A percentile compares a stretch with the other conserved stretches of the same genome.
phyloP scores from a whole-genome alignment of 1,140 invertebrate genomes.

The Ectropis grisescens region DNA sequence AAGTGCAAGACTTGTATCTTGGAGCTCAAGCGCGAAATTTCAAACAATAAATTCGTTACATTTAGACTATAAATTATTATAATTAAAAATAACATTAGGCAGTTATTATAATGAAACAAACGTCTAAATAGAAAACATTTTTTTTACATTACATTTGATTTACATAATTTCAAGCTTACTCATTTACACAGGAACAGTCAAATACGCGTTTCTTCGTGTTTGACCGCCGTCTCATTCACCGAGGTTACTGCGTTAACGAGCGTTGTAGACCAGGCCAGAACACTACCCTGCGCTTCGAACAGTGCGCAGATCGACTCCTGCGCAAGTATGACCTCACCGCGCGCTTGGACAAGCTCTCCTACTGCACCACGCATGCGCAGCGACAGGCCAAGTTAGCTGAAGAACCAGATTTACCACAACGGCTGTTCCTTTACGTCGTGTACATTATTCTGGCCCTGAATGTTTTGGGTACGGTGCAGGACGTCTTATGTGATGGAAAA shows the following conservation, averaged over 20 bases:
- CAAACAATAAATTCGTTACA: too few relatives aligned
- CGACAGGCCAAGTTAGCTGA: neutral
- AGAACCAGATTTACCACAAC: neutral
- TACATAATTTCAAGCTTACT: too few relatives aligned
- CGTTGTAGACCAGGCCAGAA: neutral
- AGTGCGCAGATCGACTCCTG: neutral
- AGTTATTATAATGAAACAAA: too few relatives aligned
- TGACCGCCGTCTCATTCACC: constrained; percentile 3
- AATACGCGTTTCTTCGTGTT: too few relatives aligned
- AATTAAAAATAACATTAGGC: too few relatives aligned
- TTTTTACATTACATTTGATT: too few relatives aligned
- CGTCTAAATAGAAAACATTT: too few relatives aligned
- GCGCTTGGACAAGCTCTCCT: neutral
- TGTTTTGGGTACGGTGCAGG: neutral
- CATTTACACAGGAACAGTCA: constrained; percentile 5
- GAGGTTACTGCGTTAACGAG: constrained; percentile 1
- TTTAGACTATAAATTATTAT: too few relatives aligned
- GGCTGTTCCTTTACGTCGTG: neutral
- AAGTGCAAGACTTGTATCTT: too few relatives aligned
- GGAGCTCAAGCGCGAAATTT: too few relatives aligned
- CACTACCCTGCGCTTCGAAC: neutral
- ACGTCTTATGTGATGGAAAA: neutral
- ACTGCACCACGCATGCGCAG: constrained; percentile 1
- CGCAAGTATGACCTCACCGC: neutral
- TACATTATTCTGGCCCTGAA: neutral